phyloP scores from a whole-genome alignment of 2,888 invertebrate genomes.

The Yponomeuta evonymella region DNA sequence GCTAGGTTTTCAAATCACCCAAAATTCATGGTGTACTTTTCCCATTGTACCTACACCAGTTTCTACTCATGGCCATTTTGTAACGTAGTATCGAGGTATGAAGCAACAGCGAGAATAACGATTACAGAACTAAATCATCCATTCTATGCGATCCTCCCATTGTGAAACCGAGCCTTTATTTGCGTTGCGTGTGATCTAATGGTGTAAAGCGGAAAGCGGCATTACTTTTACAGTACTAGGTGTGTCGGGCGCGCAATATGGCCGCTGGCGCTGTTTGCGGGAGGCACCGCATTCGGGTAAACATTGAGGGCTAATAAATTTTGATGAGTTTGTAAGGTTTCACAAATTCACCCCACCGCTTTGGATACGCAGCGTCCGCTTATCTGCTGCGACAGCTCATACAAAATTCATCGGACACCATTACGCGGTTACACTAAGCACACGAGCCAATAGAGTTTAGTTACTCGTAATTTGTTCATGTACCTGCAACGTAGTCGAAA shows the following conservation, averaged over 20 bases:
- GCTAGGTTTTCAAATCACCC: too few species aligned
- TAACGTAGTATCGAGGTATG: too few species aligned
- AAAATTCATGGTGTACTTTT: too few species aligned
- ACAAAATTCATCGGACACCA: conserved; percentile 43
- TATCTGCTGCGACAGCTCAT: conserved; percentile 42
- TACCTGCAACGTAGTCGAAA: background rate
- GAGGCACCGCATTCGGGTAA: conserved; percentile 19
- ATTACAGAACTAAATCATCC: background rate
- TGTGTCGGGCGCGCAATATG: conserved; percentile 1
- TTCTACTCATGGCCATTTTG: too few species aligned
- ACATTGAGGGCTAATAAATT: conserved; percentile 37
- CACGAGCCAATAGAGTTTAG: conserved; percentile 16
- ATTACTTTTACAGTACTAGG: background rate
- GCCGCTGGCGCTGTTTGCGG: background rate
- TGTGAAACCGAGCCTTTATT: background rate
- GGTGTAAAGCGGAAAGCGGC: background rate
- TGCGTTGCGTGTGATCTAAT: background rate
- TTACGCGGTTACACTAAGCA: conserved; percentile 40
- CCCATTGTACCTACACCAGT: too few species aligned
- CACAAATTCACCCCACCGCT: conserved; percentile 28
- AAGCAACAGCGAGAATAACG: too few species aligned
- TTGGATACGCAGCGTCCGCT: conserved; percentile 17
- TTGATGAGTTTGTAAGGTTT: conserved; percentile 40
- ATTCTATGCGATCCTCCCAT: background rate
- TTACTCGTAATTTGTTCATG: background rate